A percentile compares a stretch with the other conserved stretches of the same genome.
phyloP scores from a whole-genome alignment of 2,888 invertebrate species.

The Limnephilus lunatus region DNA sequence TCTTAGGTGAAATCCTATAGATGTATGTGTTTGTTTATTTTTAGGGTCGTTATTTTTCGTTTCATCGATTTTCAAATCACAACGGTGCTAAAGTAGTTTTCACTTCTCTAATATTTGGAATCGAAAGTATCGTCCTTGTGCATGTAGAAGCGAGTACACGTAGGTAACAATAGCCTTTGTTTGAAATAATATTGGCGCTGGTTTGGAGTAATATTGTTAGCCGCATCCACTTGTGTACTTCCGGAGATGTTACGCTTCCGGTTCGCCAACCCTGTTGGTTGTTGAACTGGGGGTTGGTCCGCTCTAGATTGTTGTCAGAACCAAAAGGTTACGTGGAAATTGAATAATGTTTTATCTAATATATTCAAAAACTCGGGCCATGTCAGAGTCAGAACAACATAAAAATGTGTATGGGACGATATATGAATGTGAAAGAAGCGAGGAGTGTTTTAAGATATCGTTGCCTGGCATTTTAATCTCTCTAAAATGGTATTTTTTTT shows the following conservation, averaged over 20 bases:
- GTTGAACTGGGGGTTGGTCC: not conserved
- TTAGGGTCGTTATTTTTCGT: no score
- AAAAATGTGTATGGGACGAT: no score
- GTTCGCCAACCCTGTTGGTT: not conserved
- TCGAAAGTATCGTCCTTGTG: not conserved
- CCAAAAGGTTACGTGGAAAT: not conserved
- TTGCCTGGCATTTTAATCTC: no score
- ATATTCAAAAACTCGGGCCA: not conserved
- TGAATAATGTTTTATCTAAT: not conserved
- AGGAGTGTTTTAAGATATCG: no score
- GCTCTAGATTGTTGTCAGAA: not conserved
- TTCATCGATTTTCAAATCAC: no score
- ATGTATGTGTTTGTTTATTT: no score
- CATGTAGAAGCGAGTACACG: not conserved
- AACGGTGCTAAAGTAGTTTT: no score
- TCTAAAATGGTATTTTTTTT: no score
- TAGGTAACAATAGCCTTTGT: not conserved
- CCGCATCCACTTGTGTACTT: not conserved
- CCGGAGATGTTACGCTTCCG: not conserved
- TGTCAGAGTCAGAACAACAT: no score
- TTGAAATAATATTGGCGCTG: not conserved
- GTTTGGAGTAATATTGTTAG: not conserved
- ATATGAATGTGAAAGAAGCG: no score
- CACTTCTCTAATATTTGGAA: not conserved
- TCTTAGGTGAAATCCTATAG: no score